Conservation (phyloP, 2,113 vertebrate species). For the Neolamprologus modestus region DNA sequence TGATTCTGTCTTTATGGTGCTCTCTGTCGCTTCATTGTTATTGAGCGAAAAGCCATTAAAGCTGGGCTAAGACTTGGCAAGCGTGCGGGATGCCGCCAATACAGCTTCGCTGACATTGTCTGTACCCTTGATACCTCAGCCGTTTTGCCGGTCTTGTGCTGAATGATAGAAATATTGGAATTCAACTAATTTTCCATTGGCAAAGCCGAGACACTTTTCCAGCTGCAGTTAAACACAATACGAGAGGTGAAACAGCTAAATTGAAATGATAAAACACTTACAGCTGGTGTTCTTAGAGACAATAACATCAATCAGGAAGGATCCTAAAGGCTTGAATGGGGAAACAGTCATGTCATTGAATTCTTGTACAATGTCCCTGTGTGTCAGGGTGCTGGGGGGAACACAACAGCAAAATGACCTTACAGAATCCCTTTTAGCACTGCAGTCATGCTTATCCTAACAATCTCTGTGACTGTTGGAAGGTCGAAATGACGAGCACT, state of each 20-base stretch:
- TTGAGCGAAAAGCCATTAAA: slow-evolving; percentile 60
- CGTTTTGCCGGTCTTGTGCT: not conserved
- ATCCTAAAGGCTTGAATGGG: slow-evolving; percentile 9
- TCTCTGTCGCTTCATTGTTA: slow-evolving; percentile 52
- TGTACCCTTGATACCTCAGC: slow-evolving; percentile 46
- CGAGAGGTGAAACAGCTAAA: slow-evolving; percentile 28
- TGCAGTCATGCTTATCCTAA: not conserved
- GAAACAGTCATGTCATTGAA: slow-evolving; percentile 1
- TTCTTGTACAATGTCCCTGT: not conserved
- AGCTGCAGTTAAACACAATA: slow-evolving; percentile 40
- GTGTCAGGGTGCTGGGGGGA: not conserved
- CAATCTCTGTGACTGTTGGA: slow-evolving; percentile 5
- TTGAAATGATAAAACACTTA: slow-evolving; percentile 44
- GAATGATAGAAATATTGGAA: slow-evolving; percentile 46
- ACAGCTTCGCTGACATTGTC: slow-evolving; percentile 53
- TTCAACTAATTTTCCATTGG: slow-evolving; percentile 42
- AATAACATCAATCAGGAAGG: slow-evolving; percentile 40
- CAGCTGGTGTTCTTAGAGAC: slow-evolving; percentile 8
- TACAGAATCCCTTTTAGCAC: not conserved
- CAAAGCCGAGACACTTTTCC: slow-evolving; percentile 12
- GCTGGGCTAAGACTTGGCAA: slow-evolving; percentile 46
- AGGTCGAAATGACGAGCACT: not conserved
- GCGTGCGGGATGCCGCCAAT: slow-evolving; percentile 41
- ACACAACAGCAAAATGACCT: not conserved
- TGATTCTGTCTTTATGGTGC: slow-evolving; percentile 26